A percentile compares a stretch with the other conserved stretches of the same genome.
phyloP scores from a whole-genome alignment of 1,140 invertebrate genomes.

The Medauroidea extradentata region DNA sequence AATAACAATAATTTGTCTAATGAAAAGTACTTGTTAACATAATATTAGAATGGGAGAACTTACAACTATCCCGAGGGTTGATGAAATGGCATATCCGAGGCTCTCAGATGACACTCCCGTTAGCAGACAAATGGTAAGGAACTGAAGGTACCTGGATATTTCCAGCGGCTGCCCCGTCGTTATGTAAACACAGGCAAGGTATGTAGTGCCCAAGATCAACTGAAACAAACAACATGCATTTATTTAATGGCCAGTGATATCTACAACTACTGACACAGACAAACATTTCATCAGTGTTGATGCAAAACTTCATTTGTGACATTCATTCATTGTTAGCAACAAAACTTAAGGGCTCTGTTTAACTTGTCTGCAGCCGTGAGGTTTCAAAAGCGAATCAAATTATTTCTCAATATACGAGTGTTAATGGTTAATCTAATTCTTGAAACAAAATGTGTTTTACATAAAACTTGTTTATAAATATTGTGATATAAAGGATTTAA shows the following conservation, averaged over 20 bases:
- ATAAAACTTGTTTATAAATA: too few relatives aligned
- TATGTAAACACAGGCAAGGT: conserved; percentile 10
- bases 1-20: too few relatives aligned
- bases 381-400: conserved; percentile 71
- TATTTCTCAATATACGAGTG: too few relatives aligned
- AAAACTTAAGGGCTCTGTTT: not conserved
- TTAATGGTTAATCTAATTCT: too few relatives aligned
- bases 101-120: conserved; percentile 10
- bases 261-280: not conserved
- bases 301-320: not conserved
- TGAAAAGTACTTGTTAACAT: too few relatives aligned
- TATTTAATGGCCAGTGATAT: not conserved
- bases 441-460: too few relatives aligned
- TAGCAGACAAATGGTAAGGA: conserved; percentile 13
- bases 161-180: conserved; percentile 15
- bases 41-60: too few relatives aligned
- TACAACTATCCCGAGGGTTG: conserved; percentile 11
- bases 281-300: not conserved
- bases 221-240: conserved; percentile 10
- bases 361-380: conserved; percentile 52
- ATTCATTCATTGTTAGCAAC: not conserved
- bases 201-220: conserved; percentile 7
- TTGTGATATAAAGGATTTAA: too few relatives aligned
- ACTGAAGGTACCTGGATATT: not conserved
- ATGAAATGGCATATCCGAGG: conserved; percentile 10